phyloP scores from a whole-genome alignment of 35 echinoderm and acorn worm species.

The Amphiura filiformis region DNA sequence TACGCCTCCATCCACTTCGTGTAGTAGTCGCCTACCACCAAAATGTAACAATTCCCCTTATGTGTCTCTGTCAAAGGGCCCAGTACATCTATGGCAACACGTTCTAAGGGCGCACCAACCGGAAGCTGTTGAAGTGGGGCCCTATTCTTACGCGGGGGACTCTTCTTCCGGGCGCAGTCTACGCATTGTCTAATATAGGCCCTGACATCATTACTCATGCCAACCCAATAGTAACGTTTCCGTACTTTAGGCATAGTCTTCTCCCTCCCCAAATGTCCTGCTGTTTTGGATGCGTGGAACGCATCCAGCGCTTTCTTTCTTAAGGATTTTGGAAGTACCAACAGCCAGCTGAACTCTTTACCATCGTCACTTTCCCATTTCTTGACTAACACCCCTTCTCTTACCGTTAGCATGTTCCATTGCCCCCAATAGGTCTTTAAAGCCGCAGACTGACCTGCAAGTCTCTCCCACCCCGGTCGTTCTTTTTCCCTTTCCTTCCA shows the following conservation, averaged over 20 bases:
- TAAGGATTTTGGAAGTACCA: slow-evolving; percentile 39
- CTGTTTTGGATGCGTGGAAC: slow-evolving; percentile 45
- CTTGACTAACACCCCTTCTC: slow-evolving; percentile 47
- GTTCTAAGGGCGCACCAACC: slow-evolving; percentile 41
- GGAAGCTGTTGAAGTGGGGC: slow-evolving; percentile 35
- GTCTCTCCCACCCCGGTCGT: not conserved
- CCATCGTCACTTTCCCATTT: slow-evolving; percentile 65
- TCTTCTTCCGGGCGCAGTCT: slow-evolving; percentile 43
- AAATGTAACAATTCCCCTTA: slow-evolving; percentile 18
- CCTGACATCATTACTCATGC: slow-evolving; percentile 34
- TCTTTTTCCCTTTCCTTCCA: not conserved
- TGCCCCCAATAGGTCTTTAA: slow-evolving; percentile 26
- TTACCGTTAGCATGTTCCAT: slow-evolving; percentile 43
- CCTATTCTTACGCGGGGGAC: slow-evolving; percentile 21
- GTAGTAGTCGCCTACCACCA: slow-evolving; percentile 37
- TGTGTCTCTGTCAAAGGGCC: slow-evolving; percentile 42
- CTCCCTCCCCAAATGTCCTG: slow-evolving; percentile 26
- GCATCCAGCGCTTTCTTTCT: slow-evolving; percentile 20
- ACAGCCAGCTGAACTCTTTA: not conserved
- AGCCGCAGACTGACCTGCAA: not conserved
- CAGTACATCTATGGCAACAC: slow-evolving; percentile 48
- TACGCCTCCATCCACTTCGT: slow-evolving; percentile 43
- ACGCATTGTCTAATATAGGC: slow-evolving; percentile 39
- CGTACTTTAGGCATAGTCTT: slow-evolving; percentile 41
- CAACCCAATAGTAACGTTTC: slow-evolving; percentile 52